A percentile compares a stretch with the other conserved stretches of the same genome.
phyloP scores from a whole-genome alignment of 2,113 vertebrate species.

The Eublepharis macularius region DNA sequence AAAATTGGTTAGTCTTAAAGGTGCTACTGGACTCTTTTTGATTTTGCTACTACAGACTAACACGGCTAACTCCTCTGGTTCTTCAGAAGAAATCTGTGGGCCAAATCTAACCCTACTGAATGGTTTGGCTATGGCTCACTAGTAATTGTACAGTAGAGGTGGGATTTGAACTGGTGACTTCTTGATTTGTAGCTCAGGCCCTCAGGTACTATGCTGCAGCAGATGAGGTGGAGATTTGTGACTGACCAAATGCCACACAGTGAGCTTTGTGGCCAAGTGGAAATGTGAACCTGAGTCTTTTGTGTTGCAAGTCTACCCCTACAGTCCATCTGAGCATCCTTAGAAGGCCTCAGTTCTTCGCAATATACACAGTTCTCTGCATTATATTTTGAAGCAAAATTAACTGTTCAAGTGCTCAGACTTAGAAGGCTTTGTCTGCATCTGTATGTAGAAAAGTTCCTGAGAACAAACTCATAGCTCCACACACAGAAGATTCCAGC shows the following conservation, averaged over 20 bases:
- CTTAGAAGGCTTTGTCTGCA: neutral
- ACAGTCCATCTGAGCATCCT: neutral
- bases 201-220: neutral
- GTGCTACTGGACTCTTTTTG: too few species aligned
- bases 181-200: neutral
- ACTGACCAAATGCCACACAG: neutral
- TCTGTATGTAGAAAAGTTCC: neutral
- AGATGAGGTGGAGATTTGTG: neutral
- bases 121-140: neutral
- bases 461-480: neutral
- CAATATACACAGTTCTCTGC: neutral
- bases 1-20: too few species aligned
- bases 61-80: too few species aligned
- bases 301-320: neutral
- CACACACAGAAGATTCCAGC: neutral
- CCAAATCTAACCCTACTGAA: too few species aligned
- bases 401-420: neutral
- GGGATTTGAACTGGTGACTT: neutral
- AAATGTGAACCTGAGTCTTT: neutral
- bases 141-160: neutral
- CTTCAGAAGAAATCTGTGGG: too few species aligned
- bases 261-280: too few species aligned
- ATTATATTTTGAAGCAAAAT: neutral
- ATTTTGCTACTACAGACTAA: too few species aligned
- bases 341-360: neutral